Percentiles rank a stretch among this genome's conserved stretches.
Conservation (phyloP, 1,140 invertebrate genomes). For the Mercenaria mercenaria region DNA sequence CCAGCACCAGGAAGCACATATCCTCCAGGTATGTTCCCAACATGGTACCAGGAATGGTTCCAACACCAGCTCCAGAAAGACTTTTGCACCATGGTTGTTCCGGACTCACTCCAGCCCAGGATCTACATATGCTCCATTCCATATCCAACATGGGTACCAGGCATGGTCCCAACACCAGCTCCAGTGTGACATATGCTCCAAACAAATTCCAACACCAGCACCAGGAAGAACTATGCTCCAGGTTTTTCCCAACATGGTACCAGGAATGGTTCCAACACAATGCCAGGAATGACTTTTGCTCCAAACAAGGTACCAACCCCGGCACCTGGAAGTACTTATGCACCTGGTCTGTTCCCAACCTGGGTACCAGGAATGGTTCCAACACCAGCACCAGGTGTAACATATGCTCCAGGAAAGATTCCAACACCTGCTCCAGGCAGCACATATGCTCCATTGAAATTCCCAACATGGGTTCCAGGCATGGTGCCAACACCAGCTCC, state of each 20-base stretch:
- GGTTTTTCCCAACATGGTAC: constrained; percentile 67
- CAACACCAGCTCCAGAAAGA: constrained; percentile 61
- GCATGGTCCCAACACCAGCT: constrained; percentile 61
- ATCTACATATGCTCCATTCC: constrained; percentile 71
- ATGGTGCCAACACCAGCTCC: constrained; percentile 63
- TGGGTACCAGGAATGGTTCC: constrained; percentile 69
- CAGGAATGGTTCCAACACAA: constrained; percentile 66
- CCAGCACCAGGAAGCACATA: constrained; percentile 62
- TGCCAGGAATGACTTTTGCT: constrained; percentile 66
- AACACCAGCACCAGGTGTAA: constrained; percentile 69
- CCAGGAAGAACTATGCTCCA: constrained; percentile 69
- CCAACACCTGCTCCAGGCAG: constrained; percentile 70
- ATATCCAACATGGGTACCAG: constrained; percentile 65
- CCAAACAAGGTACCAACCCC: constrained; percentile 73
- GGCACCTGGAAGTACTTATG: constrained; percentile 72
- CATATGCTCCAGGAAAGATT: constrained; percentile 50
- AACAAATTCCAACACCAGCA: constrained; percentile 60
- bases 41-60: constrained; percentile 54
- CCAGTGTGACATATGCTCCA: constrained; percentile 64
- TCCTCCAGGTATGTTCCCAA: constrained; percentile 57
- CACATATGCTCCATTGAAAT: constrained; percentile 68
- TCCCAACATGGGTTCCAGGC: constrained; percentile 64
- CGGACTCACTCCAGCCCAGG: constrained; percentile 67
- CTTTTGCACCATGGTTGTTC: constrained; percentile 49
- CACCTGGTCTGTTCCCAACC: constrained; percentile 70